Evolutionary conservation across 2,797 vertebrate species (phyloP), one percentile per base, ranked within the genome.

Genomic region (Takifugu rubripes): DNA sequence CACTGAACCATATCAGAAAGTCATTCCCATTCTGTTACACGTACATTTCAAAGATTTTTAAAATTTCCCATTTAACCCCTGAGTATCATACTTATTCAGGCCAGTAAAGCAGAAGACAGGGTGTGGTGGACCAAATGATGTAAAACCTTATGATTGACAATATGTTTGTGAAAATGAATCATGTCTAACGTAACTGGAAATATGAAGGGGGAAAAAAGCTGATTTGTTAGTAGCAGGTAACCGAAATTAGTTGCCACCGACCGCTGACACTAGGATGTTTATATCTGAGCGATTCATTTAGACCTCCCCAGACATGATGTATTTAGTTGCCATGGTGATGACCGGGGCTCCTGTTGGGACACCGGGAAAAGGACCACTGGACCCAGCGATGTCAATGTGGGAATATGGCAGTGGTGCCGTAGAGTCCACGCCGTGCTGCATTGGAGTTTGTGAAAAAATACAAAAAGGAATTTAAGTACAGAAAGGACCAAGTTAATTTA

Each of bases 301-400:
- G 24, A 76, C 42, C 27, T n/a, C 8, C 12, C 66, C 48, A 44
- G 61, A 27, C 44, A 92, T 52, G 74, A 91, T 75, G 77, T 93
- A 93, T 53, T 87, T 84, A 48, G 84, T 77, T 21, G 89, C 88
- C 91, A 93, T 92, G 60, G 92, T 87, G 2, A 93, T 40, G 46
- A 93, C 84, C n/a, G 92, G 92, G 0, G 92, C 87, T 49, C 92
- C 92, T 0, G 92, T 93, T 9, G 92, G 92, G 43, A 93, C 82
- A 3, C 92, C 92, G 0, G 92, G 92, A 82, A 92, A 93, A 25
- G 92, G 92, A 43, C 92, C 92, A 3, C 89, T 91, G 58, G 92
- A 93, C 36, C 92, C 92, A 2, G 92, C 92, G 3, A 93, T 93
- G 78, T 93, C 92, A 1, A 93, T 59, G 68, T 93, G 92, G 61